Evolutionary conservation across 35 echinoderm and acorn worm species (phyloP), one percentile per base, ranked within the genome.

Genomic region (Lytechinus variegatus): DNA sequence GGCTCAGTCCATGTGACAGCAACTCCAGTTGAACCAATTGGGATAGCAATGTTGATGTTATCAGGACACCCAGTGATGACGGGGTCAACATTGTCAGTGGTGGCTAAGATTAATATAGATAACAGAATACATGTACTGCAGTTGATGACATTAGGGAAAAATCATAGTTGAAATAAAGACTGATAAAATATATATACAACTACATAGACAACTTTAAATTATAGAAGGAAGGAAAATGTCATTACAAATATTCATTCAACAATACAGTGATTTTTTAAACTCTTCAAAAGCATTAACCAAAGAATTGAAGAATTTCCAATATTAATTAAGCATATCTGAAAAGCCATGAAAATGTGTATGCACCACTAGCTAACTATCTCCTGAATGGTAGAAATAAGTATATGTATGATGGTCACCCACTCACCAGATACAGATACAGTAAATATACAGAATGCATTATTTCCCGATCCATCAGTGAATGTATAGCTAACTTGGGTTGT

Each of bases 1-100:
- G 93, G 96, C 79, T 94, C 96, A 29, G 96, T 96, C 96, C 96
- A 96, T 28, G 93, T 94, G 27, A 96, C 54, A 44, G 86, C 9
- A n/a, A 53, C 86, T 54, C 44, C 27, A 28, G 92, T 5, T 10
- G 29, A 86, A 10, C 94, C 94, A 95, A 54, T 29, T 52, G 44
- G 61, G 0, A 94, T 86, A n/a, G 53, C 58, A 44, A 88, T 54
- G 56, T 8, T 94, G 56, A 96, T 94, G 72, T 94, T n/a, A 27
- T 28, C 44, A 0, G 96, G 96, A 88, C 92, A 96, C 9, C 52
- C 33, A 44, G 33, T 44, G 33, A 44, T 44, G 10, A 89, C 86
- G 52, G 92, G 96, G 8, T 91, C 56, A 21, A 27, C 94, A 10
- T 44, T 96, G 56, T 96, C 96, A 56, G 52, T 53, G 51, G 54